Evolutionary conservation across 2,113 vertebrate species (phyloP), one percentile per base, ranked within the genome.

Genomic region (Misgurnus mizolepis): DNA sequence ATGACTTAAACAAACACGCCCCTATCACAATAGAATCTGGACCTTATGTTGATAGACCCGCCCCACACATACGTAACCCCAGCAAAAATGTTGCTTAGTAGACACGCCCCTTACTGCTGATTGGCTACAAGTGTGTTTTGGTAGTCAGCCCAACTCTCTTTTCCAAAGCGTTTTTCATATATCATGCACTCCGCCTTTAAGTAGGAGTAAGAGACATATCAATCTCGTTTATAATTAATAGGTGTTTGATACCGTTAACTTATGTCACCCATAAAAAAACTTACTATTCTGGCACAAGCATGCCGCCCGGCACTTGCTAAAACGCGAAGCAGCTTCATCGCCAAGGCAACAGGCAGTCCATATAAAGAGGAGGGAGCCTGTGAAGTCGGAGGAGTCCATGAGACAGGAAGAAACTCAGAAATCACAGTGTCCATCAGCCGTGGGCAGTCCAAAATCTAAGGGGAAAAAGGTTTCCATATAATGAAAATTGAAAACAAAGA

Each of bases 301-400:
- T 96, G 95, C 86, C 95, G 93, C 34, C 97, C 95, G 74, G 96
- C 92, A 2, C 92, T 93, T 12, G 95, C 95, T 90, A 99, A 86
- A n/a, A 98, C 94, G 76, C 97, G 92, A 10, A 98, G 82, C 1
- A 98, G 94, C 87, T 99, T 99, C 95, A 99, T 92, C 78, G 96
- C 95, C 14, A 83, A 70, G 64, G 95, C 89, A 14, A 95, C 92
- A 18, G 97, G 92, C 47, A 96, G 84, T 73, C 94, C 94, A 0
- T 98, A 93, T 17, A 95, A 87, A 74, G 92, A 94, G 50, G 50
- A 86, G 7, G 86, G 85, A 39, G 82, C 78, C 65, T 91, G 81
- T 0, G 87, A 85, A 7, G 86, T 81, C 27, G 88, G 45, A 0
- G 89, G 80, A 61, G 85, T 84, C 97, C 97, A 99, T 43, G 90